These are phyloP conservation scores for Beris chalybata DNA, from an alignment of 2,888 invertebrate genomes.

Conservation along the genomic window DNA sequence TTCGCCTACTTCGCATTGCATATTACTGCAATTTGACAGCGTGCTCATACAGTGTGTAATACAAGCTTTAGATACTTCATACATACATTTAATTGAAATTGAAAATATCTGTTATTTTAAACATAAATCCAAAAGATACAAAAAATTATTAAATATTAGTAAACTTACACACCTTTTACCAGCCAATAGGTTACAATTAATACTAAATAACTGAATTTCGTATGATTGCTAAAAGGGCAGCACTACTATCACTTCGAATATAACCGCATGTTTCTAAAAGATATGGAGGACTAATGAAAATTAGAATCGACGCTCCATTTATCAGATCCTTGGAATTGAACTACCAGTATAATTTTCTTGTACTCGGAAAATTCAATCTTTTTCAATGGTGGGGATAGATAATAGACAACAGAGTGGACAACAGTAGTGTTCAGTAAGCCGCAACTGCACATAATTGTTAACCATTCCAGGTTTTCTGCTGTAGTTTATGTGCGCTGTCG, in stretches of 20 bases:
- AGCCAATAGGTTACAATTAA: no score
- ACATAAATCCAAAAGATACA: no score
- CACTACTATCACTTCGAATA: conserved; percentile 6
- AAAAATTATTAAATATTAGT: no score
- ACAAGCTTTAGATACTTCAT: no score
- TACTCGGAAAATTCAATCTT: not conserved
- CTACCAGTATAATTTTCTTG: not conserved
- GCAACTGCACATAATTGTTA: not conserved
- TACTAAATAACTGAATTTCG: no score
- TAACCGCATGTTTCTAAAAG: conserved; percentile 31
- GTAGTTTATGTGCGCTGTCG: not conserved
- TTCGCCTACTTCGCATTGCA: no score
- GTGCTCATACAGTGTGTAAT: no score
- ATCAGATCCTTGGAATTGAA: conserved; percentile 32
- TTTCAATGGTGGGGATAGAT: conserved; percentile 18
- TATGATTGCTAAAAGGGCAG: not conserved
- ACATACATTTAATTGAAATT: no score
- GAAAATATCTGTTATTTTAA: no score
- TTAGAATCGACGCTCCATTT: conserved; percentile 37
- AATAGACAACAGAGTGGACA: conserved; percentile 3
- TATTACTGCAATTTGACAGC: no score
- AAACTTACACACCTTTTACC: no score
- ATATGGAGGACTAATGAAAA: conserved; percentile 36
- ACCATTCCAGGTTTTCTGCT: not conserved
- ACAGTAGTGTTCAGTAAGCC: not conserved